Conservation (phyloP, 2,797 vertebrate species). For the Spinus olivaceus region DNA sequence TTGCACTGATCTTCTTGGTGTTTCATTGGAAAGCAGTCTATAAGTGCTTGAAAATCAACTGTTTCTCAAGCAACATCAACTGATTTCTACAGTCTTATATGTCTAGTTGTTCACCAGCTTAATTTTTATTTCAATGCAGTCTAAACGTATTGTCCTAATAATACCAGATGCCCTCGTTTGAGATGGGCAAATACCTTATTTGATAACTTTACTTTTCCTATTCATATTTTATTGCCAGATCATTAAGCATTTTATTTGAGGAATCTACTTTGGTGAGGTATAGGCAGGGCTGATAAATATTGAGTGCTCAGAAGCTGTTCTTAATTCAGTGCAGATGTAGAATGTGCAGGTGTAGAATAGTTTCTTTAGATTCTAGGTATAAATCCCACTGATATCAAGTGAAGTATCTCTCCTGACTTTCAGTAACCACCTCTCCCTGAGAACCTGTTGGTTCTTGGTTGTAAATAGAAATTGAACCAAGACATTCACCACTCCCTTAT, state of each 20-base stretch:
- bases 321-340: background rate
- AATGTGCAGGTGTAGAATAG: background rate
- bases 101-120: background rate
- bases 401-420: background rate
- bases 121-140: background rate
- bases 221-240: background rate
- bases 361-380: background rate
- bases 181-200: background rate
- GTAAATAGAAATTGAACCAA: background rate
- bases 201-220: background rate
- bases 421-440: background rate
- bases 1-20: background rate
- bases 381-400: background rate
- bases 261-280: rapidly evolving
- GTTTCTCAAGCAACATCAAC: background rate
- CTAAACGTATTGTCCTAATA: background rate
- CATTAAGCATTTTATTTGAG: background rate
- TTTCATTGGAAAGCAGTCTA: background rate
- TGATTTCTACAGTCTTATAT: background rate
- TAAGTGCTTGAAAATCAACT: background rate
- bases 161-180: background rate
- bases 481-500: background rate
- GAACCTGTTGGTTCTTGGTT: background rate
- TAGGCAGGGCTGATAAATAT: background rate
- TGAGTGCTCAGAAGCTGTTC: background rate